Base-by-base conservation (phyloP, 2,888 invertebrate species). In the Drosophila testacea region DNA sequence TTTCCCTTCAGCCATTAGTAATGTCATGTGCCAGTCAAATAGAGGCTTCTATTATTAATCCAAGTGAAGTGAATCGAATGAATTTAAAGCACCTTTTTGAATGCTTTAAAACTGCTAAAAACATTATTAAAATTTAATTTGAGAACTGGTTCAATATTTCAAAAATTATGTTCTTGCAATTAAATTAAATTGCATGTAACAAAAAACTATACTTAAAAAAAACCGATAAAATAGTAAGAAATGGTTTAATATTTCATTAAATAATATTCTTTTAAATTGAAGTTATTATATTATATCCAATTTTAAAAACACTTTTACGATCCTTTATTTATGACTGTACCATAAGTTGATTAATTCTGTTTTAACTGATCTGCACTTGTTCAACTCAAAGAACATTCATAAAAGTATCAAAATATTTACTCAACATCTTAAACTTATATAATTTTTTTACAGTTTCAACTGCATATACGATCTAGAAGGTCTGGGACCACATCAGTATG, bases 391-490 rank as follows among this genome's bases (percentile, higher is more conserved):
- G 32, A 62, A 16, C 54, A 27, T 38, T 47, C 54, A 55, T 62
- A 55, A 62, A 63, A 34, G 22, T 55, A 44, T 44, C 16, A 7
- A 36, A 61, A 52, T 42, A 61, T 61, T 44, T 61, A 44, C 11
- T 3, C 27, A 47, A 59, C 22, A 48, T 30, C 41, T 22, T 22
- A 22, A 22, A 22, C 22, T 22, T 22, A 22, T 22, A 22, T 22
- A 22, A 22, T 3, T 52, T 28, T 2, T 42, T 60, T 16, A 46
- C 32, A 72, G 16, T 28, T 38, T 27, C 16, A 27, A 39, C 34
- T 51, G 38, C 46, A 52, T 22, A 52, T n/a, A 36, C 10, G 44
- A 51, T 51, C 16, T 44, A 4, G 50, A 44, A 51, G 38, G 22
- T 39, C 51, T 30, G 11, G 34, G 28, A 57, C 51, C 11, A 46